A percentile compares a stretch with the other conserved stretches of the same genome.
phyloP scores from a whole-genome alignment of 2,888 invertebrate species.

The Cephus runcator region DNA sequence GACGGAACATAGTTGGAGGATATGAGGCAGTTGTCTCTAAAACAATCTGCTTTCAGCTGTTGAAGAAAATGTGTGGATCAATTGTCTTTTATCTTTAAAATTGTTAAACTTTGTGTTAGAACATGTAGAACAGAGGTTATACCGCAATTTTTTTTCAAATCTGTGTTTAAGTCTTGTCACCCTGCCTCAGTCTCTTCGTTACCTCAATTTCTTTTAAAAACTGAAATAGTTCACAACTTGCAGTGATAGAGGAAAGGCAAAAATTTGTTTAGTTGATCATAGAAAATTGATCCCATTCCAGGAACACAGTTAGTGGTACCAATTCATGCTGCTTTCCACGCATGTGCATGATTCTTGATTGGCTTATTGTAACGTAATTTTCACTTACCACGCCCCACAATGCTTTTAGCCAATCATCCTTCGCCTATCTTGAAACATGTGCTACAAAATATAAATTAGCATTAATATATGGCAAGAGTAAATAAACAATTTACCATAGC shows the following conservation, averaged over 20 bases:
- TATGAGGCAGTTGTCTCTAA: background rate
- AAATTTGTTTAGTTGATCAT: background rate
- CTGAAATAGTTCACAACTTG: background rate
- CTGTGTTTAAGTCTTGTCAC: background rate
- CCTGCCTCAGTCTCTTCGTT: background rate
- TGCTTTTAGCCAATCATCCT: background rate
- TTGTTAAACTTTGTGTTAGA: background rate
- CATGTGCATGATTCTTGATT: background rate
- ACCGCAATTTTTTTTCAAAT: background rate
- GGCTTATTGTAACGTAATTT: background rate
- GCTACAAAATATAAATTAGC: background rate
- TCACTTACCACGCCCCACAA: background rate
- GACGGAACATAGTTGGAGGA: slow-evolving; percentile 48
- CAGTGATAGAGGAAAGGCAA: background rate
- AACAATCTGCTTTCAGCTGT: background rate
- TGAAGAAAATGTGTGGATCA: background rate
- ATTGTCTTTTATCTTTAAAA: background rate
- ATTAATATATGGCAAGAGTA: background rate
- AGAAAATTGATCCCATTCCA: background rate
- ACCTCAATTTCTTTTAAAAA: too few relatives aligned
- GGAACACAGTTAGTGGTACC: background rate
- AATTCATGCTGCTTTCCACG: background rate
- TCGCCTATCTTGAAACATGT: background rate
- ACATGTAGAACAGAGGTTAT: background rate
- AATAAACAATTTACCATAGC: background rate